Percentiles rank a stretch among this genome's conserved stretches.
Evolutionary conservation across 2,888 invertebrate species (phyloP).

Genomic region (Strigamia transsilvanica): DNA sequence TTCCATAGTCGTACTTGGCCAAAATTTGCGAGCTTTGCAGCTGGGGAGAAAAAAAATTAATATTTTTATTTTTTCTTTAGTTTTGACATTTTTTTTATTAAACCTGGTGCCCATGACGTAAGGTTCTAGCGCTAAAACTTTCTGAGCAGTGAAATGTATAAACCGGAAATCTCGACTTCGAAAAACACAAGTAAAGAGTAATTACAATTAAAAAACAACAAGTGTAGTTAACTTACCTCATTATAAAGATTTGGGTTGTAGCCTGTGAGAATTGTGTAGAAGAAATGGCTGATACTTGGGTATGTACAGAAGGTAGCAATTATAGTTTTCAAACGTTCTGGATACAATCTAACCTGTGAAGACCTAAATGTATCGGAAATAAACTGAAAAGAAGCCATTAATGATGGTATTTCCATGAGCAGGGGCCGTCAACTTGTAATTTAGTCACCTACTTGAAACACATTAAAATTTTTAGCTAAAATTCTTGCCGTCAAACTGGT

Average conservation of each 20-base stretch:
- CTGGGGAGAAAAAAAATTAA: background rate
- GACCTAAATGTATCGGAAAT: background rate
- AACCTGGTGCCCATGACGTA: background rate
- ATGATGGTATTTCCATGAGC: background rate
- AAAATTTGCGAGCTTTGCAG: background rate
- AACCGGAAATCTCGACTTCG: background rate
- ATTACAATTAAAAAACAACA: background rate
- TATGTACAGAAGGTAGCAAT: background rate
- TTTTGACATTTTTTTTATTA: background rate
- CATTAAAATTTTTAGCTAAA: background rate
- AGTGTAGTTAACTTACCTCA: background rate
- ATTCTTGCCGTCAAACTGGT: background rate
- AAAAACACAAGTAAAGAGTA: background rate
- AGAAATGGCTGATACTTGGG: background rate
- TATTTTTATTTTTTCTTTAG: background rate
- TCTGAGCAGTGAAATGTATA: background rate
- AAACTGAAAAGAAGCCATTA: background rate
- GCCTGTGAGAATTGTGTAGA: background rate
- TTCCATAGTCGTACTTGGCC: background rate
- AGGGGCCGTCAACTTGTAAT: background rate
- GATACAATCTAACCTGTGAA: background rate
- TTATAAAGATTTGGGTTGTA: background rate
- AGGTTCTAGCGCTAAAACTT: background rate
- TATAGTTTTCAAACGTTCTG: background rate
- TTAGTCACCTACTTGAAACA: background rate